These are phyloP conservation scores for Hesperophylax magnus DNA, from an alignment of 1,140 invertebrate genomes.

Conservation along the genomic window DNA sequence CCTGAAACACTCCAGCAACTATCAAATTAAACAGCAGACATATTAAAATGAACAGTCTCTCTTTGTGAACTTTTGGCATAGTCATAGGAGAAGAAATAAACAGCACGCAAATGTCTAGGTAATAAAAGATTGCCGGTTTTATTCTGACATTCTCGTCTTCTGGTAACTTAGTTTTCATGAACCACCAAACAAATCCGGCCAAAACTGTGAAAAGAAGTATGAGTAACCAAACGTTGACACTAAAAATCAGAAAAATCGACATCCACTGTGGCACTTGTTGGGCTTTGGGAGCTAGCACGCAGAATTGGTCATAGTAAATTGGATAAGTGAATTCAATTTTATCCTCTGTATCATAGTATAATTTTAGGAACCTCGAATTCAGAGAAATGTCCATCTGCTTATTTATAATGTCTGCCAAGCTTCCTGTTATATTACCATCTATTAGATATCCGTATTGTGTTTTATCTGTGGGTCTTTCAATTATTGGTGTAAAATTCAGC, in stretches of 20 bases:
- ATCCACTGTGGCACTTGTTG: slow-evolving; percentile 64
- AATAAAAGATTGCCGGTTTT: slow-evolving; percentile 23
- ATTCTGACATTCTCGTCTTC: neutral
- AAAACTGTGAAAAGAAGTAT: slow-evolving; percentile 56
- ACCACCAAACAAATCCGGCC: slow-evolving; percentile 58
- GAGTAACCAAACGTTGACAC: slow-evolving; percentile 60
- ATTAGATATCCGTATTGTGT: slow-evolving; percentile 59
- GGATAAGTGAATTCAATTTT: slow-evolving; percentile 61
- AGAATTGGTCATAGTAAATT: slow-evolving; percentile 63
- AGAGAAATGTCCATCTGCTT: slow-evolving; percentile 62
- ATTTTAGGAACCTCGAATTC: slow-evolving; percentile 63
- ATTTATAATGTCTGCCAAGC: slow-evolving; percentile 62
- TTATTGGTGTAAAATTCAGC: slow-evolving; percentile 62
- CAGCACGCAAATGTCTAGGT: slow-evolving; percentile 43
- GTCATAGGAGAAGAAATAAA: slow-evolving; percentile 46
- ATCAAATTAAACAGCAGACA: slow-evolving; percentile 62
- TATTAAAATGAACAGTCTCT: slow-evolving; percentile 60
- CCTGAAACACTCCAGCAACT: slow-evolving; percentile 59
- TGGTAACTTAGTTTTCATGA: slow-evolving; percentile 50
- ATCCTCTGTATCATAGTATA: slow-evolving; percentile 57
- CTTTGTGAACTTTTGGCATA: slow-evolving; percentile 15
- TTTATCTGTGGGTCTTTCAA: slow-evolving; percentile 54
- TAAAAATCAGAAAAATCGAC: slow-evolving; percentile 60
- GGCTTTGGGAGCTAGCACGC: slow-evolving; percentile 65
- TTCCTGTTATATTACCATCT: slow-evolving; percentile 63